Evolutionary conservation across 2,113 vertebrate genomes (phyloP), one percentile per base, ranked within the genome.

Genomic region (Syngnathus typhle): DNA sequence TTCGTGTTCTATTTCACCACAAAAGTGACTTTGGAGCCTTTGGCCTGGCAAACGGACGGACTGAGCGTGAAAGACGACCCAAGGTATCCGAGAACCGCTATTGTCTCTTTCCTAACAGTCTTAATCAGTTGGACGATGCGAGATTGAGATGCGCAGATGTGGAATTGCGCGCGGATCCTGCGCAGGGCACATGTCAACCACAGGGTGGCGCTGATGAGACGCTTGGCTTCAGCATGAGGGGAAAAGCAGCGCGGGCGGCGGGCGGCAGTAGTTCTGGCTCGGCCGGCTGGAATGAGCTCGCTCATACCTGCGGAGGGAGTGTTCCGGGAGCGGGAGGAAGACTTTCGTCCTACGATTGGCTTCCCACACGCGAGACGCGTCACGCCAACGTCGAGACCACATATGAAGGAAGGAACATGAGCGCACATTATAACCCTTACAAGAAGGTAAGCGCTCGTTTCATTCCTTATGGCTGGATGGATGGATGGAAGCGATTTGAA

Each of bases 301-400:
- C 82, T 82, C 86, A 92, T 92, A 58, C 55, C 55, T 58, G 55
- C 15, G 12, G 13, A 16, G 55, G 55, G 55, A 58, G 55, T 36
- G 55, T 36, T 36, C 11, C 16, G 15, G 55, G 15, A 36, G 27
- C 16, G 15, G 55, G 15, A 36, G 27, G 27, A 32, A 16, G 23
- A 13, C 12, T 21, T 10, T 21, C 7, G 51, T 18, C 27, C 27
- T 32, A 3, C 27, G 2, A 32, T 32, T 8, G 52, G 8, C 9
- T 54, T 54, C 52, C 52, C 21, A 54, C 52, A 54, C 9, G 27
- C 13, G 47, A 51, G 18, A 46, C n/a, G n/a, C 21, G 52, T n/a
- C 27, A 16, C 55, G 6, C 6, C 13, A 15, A 36, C 32, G 5
- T 56, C 55, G 13, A 56, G 23, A 56, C 5, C 23, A 16, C 55